A percentile compares a stretch with the other conserved stretches of the same genome.
Evolutionary conservation across 2,888 invertebrate species (phyloP).

Genomic region (Andrena chrysosceles): DNA sequence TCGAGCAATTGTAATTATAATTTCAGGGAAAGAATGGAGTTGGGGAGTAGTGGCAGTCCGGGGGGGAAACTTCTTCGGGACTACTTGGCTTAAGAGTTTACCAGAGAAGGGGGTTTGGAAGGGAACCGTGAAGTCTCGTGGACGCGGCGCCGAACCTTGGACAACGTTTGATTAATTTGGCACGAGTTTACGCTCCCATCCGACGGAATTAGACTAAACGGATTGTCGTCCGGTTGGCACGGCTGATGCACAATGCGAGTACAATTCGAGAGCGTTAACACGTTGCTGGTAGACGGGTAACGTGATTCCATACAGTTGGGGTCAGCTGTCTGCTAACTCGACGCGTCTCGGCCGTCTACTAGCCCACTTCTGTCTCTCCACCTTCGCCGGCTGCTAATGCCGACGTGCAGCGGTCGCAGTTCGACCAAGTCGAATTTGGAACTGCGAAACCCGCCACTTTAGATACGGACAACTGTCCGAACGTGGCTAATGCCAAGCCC

Average conservation of each 20-base stretch:
- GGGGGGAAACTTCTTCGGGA: background rate
- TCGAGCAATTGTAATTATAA: slow-evolving; percentile 53
- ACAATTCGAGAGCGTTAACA: slow-evolving; percentile 78
- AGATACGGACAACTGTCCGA: slow-evolving; percentile 2
- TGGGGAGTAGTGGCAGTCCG: slow-evolving; percentile 22
- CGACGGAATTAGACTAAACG: slow-evolving; percentile 82
- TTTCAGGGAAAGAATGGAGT: slow-evolving; percentile 46
- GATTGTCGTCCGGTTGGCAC: slow-evolving; percentile 79
- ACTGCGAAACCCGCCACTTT: slow-evolving; percentile 40
- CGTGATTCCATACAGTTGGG: slow-evolving; percentile 80
- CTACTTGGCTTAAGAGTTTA: slow-evolving; percentile 12
- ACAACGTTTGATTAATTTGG: slow-evolving; percentile 71
- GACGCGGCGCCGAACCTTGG: slow-evolving; percentile 21
- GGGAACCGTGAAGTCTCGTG: background rate
- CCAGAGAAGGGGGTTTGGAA: background rate
- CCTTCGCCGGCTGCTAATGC: slow-evolving; percentile 19
- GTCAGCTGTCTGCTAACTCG: slow-evolving; percentile 76
- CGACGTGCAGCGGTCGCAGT: slow-evolving; percentile 27
- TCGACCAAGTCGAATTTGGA: slow-evolving; percentile 48
- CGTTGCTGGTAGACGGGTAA: slow-evolving; percentile 78
- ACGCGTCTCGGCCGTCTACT: slow-evolving; percentile 67
- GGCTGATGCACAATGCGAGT: slow-evolving; percentile 78
- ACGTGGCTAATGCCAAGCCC: slow-evolving; percentile 34
- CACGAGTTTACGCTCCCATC: slow-evolving; percentile 65
- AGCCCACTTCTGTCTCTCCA: slow-evolving; percentile 59